Percentiles rank a stretch among this genome's conserved stretches.
Evolutionary conservation across 2,113 vertebrate species (phyloP).

Genomic region (Datnioides undecimradiatus): DNA sequence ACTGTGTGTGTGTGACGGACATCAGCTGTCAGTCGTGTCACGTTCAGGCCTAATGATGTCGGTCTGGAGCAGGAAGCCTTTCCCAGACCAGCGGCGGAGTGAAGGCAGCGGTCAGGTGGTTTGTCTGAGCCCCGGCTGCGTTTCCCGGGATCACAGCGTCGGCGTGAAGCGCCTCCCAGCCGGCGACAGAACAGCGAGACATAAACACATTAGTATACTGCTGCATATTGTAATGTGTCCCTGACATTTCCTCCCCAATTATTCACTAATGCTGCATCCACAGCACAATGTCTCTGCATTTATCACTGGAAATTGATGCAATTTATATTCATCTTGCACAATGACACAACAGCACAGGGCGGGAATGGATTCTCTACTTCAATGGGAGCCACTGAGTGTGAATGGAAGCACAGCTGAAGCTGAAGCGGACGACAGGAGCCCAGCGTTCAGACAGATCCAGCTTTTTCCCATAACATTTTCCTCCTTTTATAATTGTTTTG

Average conservation of each 20-base stretch:
- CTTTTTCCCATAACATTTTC: neutral
- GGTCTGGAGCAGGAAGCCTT: neutral
- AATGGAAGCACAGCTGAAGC: slow-evolving; percentile 56
- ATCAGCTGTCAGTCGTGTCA: slow-evolving; percentile 25
- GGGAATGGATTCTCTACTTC: slow-evolving; percentile 70
- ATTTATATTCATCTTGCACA: slow-evolving; percentile 79
- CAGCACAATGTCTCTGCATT: slow-evolving; percentile 72
- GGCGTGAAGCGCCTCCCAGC: neutral
- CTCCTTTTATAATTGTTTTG: neutral
- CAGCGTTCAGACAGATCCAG: slow-evolving; percentile 30
- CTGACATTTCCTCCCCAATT: slow-evolving; percentile 79
- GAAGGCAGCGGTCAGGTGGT: neutral
- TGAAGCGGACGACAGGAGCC: slow-evolving; percentile 4
- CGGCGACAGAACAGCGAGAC: slow-evolving; percentile 28
- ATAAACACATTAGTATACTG: slow-evolving; percentile 58
- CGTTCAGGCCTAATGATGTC: neutral
- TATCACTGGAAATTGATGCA: slow-evolving; percentile 77
- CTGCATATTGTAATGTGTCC: slow-evolving; percentile 65
- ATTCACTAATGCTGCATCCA: slow-evolving; percentile 74
- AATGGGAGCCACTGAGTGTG: slow-evolving; percentile 64
- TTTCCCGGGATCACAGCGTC: slow-evolving; percentile 6
- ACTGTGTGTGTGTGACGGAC: neutral
- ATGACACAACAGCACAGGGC: slow-evolving; percentile 63
- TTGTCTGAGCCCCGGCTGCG: neutral
- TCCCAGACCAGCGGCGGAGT: neutral